Evolutionary conservation across 2,888 invertebrate species (phyloP).

Genomic region (Mimumesa dahlbomi): DNA sequence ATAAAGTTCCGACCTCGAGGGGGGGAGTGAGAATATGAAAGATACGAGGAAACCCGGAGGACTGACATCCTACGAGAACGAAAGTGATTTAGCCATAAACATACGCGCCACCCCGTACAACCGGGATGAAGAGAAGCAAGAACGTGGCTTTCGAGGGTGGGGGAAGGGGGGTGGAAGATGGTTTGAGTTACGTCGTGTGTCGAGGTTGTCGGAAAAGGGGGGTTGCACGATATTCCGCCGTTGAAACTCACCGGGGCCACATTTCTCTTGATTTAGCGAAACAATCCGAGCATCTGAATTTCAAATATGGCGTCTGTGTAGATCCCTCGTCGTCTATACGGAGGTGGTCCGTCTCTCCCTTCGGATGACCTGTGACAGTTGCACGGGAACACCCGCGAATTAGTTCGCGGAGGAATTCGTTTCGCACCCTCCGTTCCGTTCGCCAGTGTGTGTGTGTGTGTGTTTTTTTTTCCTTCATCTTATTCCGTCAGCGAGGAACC

Average conservation of each 20-base stretch:
- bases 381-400: conserved; percentile 59
- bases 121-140: conserved; percentile 19
- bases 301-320: conserved; percentile 69
- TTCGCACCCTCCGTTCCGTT: conserved; percentile 16
- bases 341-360: conserved; percentile 29
- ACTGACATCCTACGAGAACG: conserved; percentile 64
- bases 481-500: conserved; percentile 18
- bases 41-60: conserved; percentile 33
- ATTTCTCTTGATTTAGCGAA: conserved; percentile 78
- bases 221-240: conserved; percentile 55
- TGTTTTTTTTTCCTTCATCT: neutral
- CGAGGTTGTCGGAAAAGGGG: conserved; percentile 31
- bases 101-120: conserved; percentile 51
- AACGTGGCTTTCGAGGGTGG: conserved; percentile 10
- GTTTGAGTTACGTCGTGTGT: conserved; percentile 36
- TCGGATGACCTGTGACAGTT: conserved; percentile 54
- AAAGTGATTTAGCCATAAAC: conserved; percentile 74
- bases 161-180: conserved; percentile 2
- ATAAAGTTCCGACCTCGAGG: neutral
- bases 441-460: conserved; percentile 4
- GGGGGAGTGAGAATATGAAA: conserved; percentile 53
- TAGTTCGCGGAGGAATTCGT: conserved; percentile 57
- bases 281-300: conserved; percentile 77
- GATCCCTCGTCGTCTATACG: conserved; percentile 29
- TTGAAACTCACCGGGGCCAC: conserved; percentile 73